Evolutionary conservation across 2,797 vertebrate genomes (phyloP), one percentile per base, ranked within the genome.

Genomic region (Mormyrus hasselquistii): DNA sequence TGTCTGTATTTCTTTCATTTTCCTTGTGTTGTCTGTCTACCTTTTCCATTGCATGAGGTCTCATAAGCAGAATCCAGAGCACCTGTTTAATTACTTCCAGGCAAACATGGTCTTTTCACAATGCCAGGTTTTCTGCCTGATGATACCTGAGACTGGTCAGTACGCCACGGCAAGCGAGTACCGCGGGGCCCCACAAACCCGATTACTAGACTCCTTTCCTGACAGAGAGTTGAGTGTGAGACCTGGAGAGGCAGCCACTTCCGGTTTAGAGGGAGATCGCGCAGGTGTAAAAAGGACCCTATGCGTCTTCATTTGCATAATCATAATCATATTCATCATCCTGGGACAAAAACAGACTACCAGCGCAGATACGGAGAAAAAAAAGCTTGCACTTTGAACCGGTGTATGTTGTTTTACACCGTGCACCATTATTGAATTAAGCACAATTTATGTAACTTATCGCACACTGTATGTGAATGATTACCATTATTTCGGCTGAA

Each of bases 251-350:
- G 55, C 55, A 38, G 34, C 34, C 69, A 73, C 41, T 82, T 82
- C 76, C 41, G 76, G 76, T 47, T 82, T 10, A 44, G 16, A 79
- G 73, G 6, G 47, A 44, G 12, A 73, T 38, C n/a, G 76, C 6
- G 2, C 76, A 82, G 76, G 6, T 10, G 41, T 47, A 82, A 47
- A 44, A n/a, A 47, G 76, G 41, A 9, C 76, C 76, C 8, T 47
- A 47, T 47, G 38, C 41, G 47, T 82, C 76, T 82, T 82, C 41
- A 82, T 82, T 82, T 44, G 41, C 76, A 82, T 82, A 82, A 82
- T 82, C 76, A 47, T n/a, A 82, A 82, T 82, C 76, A 47, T 47
- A 82, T 82, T 82, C 76, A 82, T 82, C 76, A 82, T 82, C 41
- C n/a, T 47, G 41, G 41, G 38, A 82, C 76, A 82, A 82, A 44